phyloP scores from a whole-genome alignment of 1,140 invertebrate species.

The Rhyacophila brunnea region DNA sequence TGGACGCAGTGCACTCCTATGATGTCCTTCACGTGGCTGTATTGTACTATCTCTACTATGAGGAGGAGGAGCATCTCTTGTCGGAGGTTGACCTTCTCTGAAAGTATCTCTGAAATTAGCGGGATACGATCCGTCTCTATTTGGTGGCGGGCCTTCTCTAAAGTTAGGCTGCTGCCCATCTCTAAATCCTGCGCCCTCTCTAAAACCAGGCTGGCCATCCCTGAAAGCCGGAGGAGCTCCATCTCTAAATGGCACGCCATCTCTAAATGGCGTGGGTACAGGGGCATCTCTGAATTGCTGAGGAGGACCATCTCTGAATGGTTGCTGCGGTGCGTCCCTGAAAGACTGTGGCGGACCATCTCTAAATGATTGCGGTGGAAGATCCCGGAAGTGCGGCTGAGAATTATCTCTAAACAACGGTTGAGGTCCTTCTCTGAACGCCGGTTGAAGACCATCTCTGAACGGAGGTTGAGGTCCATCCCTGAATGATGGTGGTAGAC shows the following conservation, averaged over 20 bases:
- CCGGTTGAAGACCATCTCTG: conserved; percentile 42
- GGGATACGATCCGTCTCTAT: conserved; percentile 12
- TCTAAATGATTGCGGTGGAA: conserved; percentile 40
- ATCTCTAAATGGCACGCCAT: conserved; percentile 42
- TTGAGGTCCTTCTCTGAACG: conserved; percentile 42
- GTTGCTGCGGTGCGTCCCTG: conserved; percentile 41
- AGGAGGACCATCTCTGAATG: conserved; percentile 38
- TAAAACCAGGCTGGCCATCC: conserved; percentile 26
- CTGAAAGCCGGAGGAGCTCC: conserved; percentile 39
- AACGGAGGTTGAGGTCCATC: conserved; percentile 41
- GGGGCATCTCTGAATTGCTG: conserved; percentile 43
- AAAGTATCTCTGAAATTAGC: neutral
- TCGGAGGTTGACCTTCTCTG: conserved; percentile 17
- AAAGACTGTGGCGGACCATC: conserved; percentile 40
- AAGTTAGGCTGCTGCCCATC: conserved; percentile 12
- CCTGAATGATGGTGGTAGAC: conserved; percentile 38
- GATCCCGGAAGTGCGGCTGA: conserved; percentile 6
- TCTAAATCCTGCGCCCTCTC: conserved; percentile 29
- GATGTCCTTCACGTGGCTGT: conserved; percentile 12
- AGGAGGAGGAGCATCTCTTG: conserved; percentile 2
- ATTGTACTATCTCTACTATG: conserved; percentile 2
- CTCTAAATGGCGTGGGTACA: conserved; percentile 30
- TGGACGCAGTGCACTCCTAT: neutral
- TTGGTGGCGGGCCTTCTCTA: conserved; percentile 14
- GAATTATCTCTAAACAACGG: conserved; percentile 41